Evolutionary conservation across 2,113 vertebrate genomes (phyloP).

Genomic region (Balaeniceps rex): DNA sequence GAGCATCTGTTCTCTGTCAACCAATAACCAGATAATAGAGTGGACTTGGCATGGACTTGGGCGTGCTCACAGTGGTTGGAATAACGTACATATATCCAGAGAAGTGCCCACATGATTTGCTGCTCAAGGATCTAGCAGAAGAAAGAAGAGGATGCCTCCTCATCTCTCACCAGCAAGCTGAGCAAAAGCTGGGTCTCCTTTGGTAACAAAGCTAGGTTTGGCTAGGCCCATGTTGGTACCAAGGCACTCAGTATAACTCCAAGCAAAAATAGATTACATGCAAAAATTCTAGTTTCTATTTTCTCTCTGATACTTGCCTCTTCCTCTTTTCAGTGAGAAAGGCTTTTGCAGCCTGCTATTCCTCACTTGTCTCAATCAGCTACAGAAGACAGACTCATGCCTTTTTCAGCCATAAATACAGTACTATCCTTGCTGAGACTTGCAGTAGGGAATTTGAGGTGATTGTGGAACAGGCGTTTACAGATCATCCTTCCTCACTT

Average conservation of each 20-base stretch:
- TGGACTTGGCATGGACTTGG: not conserved
- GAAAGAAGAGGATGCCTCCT: not conserved
- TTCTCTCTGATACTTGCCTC: not conserved
- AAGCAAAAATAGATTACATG: not conserved
- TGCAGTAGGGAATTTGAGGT: not conserved
- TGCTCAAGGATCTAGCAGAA: not conserved
- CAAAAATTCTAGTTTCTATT: not conserved
- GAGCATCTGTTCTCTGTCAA: not conserved
- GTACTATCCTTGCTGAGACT: not conserved
- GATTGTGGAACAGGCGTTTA: not conserved
- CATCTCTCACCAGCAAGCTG: not conserved
- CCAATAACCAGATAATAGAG: not conserved
- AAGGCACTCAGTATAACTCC: not conserved
- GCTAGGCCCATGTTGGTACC: not conserved
- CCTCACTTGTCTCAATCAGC: not conserved
- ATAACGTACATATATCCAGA: not conserved
- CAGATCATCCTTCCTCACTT: not conserved
- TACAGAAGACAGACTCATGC: not conserved
- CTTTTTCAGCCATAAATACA: conserved; percentile 11
- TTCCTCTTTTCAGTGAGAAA: not conserved
- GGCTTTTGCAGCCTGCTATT: not conserved
- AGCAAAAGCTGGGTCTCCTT: not conserved
- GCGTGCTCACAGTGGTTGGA: fast-evolving
- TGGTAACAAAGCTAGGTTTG: not conserved
- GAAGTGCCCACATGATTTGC: not conserved